A percentile compares a stretch with the other conserved stretches of the same genome.
phyloP scores from a whole-genome alignment of 2,113 vertebrate genomes.

The Oncorhynchus clarkii region DNA sequence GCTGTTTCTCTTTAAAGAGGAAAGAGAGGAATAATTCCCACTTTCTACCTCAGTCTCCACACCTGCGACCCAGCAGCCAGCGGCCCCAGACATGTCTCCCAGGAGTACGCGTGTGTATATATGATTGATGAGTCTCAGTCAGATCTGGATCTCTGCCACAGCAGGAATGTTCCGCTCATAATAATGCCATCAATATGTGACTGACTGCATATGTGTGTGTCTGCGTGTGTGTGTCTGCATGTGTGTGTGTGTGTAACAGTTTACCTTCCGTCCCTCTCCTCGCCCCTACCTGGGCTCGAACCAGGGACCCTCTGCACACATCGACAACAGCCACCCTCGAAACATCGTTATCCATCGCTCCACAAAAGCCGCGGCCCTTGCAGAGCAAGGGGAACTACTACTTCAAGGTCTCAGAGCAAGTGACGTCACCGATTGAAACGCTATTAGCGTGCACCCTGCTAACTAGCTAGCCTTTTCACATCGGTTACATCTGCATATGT shows the following conservation, averaged over 20 bases:
- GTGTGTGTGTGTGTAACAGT: slow-evolving; percentile 5
- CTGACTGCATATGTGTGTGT: slow-evolving; percentile 35
- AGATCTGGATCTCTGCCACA: slow-evolving; percentile 57
- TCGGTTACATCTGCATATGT: no score
- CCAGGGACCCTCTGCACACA: no score
- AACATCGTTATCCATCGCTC: no score
- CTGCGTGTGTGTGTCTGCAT: slow-evolving; percentile 8
- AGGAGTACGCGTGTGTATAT: background rate
- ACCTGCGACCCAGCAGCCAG: slow-evolving; percentile 69
- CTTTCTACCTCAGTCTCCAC: slow-evolving; percentile 56
- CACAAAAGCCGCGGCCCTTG: no score
- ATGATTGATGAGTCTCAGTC: slow-evolving; percentile 69
- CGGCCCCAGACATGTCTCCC: slow-evolving; percentile 16
- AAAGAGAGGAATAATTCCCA: slow-evolving; percentile 57
- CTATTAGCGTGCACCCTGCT: no score
- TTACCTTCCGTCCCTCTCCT: no score
- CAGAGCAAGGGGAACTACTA: no score
- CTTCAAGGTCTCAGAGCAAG: no score
- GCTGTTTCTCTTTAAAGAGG: slow-evolving; percentile 52
- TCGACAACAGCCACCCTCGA: no score
- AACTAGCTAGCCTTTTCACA: no score
- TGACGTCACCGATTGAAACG: no score
- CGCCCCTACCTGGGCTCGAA: no score
- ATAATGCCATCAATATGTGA: slow-evolving; percentile 69
- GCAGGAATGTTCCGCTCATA: slow-evolving; percentile 70